Percentiles rank a stretch among this genome's conserved stretches.
These are phyloP conservation scores for Orius insidiosus DNA, from an alignment of 1,140 invertebrate genomes.

Conservation along the genomic window DNA sequence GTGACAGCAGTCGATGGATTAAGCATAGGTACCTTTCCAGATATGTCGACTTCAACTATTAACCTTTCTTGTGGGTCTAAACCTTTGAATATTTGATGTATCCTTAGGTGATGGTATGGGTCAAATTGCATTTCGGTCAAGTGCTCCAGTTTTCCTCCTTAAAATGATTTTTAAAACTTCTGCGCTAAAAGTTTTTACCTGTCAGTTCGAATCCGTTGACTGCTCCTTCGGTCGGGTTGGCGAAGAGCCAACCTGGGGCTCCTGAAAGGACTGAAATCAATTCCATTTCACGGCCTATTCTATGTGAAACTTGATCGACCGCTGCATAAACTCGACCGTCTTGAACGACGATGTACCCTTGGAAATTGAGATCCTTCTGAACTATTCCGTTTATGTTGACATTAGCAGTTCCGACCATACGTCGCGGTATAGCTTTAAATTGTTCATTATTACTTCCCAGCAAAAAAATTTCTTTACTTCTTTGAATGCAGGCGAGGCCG, in stretches of 20 bases:
- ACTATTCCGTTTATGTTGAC: slow-evolving; percentile 59
- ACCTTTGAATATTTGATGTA: slow-evolving; percentile 49
- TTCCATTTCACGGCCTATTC: slow-evolving; percentile 61
- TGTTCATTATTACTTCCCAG: neutral
- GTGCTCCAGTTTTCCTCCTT: neutral
- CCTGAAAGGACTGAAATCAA: slow-evolving; percentile 58
- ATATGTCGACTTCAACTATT: slow-evolving; percentile 53
- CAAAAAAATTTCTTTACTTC: slow-evolving; percentile 34
- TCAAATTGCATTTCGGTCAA: slow-evolving; percentile 26
- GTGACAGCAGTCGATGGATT: slow-evolving; percentile 40
- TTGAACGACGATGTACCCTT: slow-evolving; percentile 76
- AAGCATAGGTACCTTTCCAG: slow-evolving; percentile 34
- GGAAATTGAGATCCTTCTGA: slow-evolving; percentile 63
- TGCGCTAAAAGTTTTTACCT: too few species aligned
- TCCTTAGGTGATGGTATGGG: slow-evolving; percentile 46
- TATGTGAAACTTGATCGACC: slow-evolving; percentile 53
- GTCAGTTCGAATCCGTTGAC: slow-evolving; percentile 75
- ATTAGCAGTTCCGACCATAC: slow-evolving; percentile 69
- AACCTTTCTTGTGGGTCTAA: slow-evolving; percentile 84
- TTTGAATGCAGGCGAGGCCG: slow-evolving; percentile 69
- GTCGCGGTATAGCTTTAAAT: slow-evolving; percentile 43
- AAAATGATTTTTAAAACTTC: neutral
- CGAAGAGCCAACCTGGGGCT: slow-evolving; percentile 83
- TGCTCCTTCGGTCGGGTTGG: slow-evolving; percentile 49
- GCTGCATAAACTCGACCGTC: slow-evolving; percentile 85